Conservation (phyloP, 2,797 vertebrate genomes). For the Rhyacichthys aspro region DNA sequence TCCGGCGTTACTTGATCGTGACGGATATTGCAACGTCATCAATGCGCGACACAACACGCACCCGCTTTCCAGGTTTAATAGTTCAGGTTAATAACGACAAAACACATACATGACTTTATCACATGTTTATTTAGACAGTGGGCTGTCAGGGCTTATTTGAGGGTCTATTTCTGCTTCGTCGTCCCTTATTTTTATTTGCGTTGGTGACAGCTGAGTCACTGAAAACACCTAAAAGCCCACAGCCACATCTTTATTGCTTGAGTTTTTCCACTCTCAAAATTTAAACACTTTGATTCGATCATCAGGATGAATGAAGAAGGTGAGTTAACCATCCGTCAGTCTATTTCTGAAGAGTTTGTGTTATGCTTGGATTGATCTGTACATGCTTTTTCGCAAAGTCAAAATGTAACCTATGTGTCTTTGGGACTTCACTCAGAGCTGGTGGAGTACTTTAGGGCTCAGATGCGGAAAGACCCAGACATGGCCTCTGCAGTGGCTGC, state of each 20-base stretch:
- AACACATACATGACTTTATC: not conserved
- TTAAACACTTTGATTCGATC: accelerated
- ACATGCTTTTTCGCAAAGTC: too few species aligned
- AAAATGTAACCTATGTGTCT: not conserved
- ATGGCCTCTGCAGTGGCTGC: slow-evolving; percentile 96
- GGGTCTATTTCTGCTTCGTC: not conserved
- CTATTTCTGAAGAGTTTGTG: too few species aligned
- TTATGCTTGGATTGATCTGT: too few species aligned
- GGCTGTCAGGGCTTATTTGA: not conserved
- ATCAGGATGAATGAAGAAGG: slow-evolving; percentile 76
- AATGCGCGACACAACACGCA: slow-evolving; percentile 45
- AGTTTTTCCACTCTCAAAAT: not conserved
- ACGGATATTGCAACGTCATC: slow-evolving; percentile 38
- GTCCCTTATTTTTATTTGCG: not conserved
- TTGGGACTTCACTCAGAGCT: slow-evolving; percentile 77
- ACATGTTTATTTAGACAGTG: not conserved
- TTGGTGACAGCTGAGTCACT: not conserved
- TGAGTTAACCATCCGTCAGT: slow-evolving; percentile 17
- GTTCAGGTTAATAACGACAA: not conserved
- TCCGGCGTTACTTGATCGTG: not conserved
- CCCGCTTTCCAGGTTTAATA: not conserved
- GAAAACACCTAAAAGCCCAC: not conserved
- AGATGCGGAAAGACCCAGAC: slow-evolving; percentile 89
- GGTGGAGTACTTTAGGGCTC: slow-evolving; percentile 90
- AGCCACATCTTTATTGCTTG: not conserved